Conservation (phyloP, 1,140 invertebrate genomes). For the Macrosteles quadrilineatus region DNA sequence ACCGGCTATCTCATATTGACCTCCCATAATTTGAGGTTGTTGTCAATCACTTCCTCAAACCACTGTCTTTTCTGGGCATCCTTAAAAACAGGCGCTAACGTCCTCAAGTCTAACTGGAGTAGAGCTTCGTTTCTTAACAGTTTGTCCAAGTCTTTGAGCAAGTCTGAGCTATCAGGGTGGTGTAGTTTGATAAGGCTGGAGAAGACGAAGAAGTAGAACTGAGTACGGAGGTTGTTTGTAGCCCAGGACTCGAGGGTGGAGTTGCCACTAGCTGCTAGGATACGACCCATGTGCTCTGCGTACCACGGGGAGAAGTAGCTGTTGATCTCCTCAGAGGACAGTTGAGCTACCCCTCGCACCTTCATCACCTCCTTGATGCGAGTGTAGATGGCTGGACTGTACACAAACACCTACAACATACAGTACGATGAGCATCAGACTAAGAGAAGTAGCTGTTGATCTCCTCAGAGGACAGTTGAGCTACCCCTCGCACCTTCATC, state of each 20-base stretch:
- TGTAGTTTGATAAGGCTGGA: slow-evolving; percentile 78
- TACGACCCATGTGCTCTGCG: slow-evolving; percentile 73
- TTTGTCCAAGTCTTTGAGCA: slow-evolving; percentile 67
- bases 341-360: slow-evolving; percentile 64
- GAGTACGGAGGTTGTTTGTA: slow-evolving; percentile 66
- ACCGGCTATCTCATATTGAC: slow-evolving; percentile 68
- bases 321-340: slow-evolving; percentile 66
- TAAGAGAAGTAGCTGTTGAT: no score
- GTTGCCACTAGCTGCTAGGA: slow-evolving; percentile 69
- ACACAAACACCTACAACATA: slow-evolving; percentile 79
- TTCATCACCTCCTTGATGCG: slow-evolving; percentile 78
- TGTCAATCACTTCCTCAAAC: slow-evolving; percentile 85
- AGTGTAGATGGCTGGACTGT: slow-evolving; percentile 70
- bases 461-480: no score
- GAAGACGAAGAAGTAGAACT: slow-evolving; percentile 80
- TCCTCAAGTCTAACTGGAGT: slow-evolving; percentile 74
- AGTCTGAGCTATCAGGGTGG: slow-evolving; percentile 60
- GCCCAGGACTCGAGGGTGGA: slow-evolving; percentile 77
- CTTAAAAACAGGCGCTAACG: slow-evolving; percentile 72
- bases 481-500: no score
- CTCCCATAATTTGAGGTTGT: slow-evolving; percentile 86
- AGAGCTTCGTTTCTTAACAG: slow-evolving; percentile 81
- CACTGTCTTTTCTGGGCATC: slow-evolving; percentile 69
- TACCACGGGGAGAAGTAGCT: slow-evolving; percentile 66
- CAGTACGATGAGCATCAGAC: no score